Evolutionary conservation across 2,113 vertebrate genomes (phyloP).

Genomic region (Syngnathus floridae): DNA sequence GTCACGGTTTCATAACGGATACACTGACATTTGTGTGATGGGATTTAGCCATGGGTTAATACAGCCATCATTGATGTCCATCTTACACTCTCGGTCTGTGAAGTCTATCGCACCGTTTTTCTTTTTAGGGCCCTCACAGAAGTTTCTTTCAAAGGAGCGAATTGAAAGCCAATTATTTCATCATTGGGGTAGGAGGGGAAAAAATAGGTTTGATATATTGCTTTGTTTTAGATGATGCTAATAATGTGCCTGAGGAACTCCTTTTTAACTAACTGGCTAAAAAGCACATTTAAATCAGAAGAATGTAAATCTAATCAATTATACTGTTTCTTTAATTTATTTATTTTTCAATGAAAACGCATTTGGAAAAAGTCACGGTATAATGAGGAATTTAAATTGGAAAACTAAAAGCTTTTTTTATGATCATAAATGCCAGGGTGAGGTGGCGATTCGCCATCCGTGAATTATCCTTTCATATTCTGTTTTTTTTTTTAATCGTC

Average conservation of each 20-base stretch:
- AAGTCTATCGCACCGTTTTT: conserved; percentile 61
- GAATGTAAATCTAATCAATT: conserved; percentile 76
- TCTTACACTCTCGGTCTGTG: conserved; percentile 60
- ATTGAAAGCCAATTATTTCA: conserved; percentile 67
- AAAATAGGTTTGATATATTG: conserved; percentile 59
- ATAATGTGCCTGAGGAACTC: conserved; percentile 59
- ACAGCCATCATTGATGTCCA: conserved; percentile 69
- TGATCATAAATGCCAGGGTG: conserved; percentile 70
- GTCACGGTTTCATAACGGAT: conserved; percentile 78
- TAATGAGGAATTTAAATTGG: conserved; percentile 75
- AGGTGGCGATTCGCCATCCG: conserved; percentile 73
- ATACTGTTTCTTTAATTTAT: conserved; percentile 64
- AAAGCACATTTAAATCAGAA: conserved; percentile 64
- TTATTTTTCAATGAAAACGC: conserved; percentile 72
- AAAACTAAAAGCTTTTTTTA: conserved; percentile 72
- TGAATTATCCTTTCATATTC: conserved; percentile 75
- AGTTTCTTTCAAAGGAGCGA: conserved; percentile 61
- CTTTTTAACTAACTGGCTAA: conserved; percentile 36
- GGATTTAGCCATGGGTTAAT: conserved; percentile 75
- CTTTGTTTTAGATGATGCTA: conserved; percentile 64
- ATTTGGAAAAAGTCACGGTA: conserved; percentile 76
- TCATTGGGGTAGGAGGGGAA: conserved; percentile 35
- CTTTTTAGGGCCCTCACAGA: conserved; percentile 49
- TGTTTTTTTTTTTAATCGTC: conserved; percentile 61
- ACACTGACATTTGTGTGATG: conserved; percentile 78